Percentiles rank a stretch among this genome's conserved stretches.
Evolutionary conservation across 2,113 vertebrate species (phyloP).

Genomic region (Mungos mungo): DNA sequence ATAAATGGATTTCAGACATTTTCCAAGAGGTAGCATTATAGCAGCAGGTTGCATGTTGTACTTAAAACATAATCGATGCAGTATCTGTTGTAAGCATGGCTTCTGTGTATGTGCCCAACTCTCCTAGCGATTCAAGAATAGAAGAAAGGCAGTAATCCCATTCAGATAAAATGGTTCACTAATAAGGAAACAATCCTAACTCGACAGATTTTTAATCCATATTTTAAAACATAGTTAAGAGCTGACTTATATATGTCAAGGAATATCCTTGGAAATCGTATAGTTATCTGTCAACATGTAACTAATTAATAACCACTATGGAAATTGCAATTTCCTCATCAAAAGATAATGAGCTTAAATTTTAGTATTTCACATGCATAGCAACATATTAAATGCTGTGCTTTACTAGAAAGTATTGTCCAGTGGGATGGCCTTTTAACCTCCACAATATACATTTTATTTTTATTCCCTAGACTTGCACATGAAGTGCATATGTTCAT

Average conservation of each 20-base stretch:
- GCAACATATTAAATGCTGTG: constrained; percentile 61
- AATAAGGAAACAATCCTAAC: constrained; percentile 36
- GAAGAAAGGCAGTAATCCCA: neutral
- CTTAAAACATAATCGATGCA: neutral
- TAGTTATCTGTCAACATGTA: neutral
- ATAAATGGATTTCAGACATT: constrained; percentile 45
- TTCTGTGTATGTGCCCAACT: constrained; percentile 45
- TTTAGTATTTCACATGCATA: constrained; percentile 52
- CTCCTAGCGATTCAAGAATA: constrained; percentile 13
- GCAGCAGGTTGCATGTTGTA: neutral
- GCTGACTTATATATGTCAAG: neutral
- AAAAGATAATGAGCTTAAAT: constrained; percentile 24
- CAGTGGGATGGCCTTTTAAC: constrained; percentile 68
- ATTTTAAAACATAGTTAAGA: constrained; percentile 55
- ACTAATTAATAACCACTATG: constrained; percentile 9
- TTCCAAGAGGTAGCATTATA: constrained; percentile 29
- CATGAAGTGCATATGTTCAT: constrained; percentile 75
- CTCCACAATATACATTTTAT: constrained; percentile 76
- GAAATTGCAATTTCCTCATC: constrained; percentile 51
- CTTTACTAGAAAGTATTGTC: constrained; percentile 46
- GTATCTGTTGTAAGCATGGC: constrained; percentile 25
- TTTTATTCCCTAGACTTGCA: constrained; percentile 79
- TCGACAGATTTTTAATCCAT: constrained; percentile 9
- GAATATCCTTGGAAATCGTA: neutral
- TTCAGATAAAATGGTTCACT: neutral